A percentile compares a stretch with the other conserved stretches of the same genome.
Conservation (phyloP, 2,797 vertebrate species). For the Ptychobarbus kaznakovi region DNA sequence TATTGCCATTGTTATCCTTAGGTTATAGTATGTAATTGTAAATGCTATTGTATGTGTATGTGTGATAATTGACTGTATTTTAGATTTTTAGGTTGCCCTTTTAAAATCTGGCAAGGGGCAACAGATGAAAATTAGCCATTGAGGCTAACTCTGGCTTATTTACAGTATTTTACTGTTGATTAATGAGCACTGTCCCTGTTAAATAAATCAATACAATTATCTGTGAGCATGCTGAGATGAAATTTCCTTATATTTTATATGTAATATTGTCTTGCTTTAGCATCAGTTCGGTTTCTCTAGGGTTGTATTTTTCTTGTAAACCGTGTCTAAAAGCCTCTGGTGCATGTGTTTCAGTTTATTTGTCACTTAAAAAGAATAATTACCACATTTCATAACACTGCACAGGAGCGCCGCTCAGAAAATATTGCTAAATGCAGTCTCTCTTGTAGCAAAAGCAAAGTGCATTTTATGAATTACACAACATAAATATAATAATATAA, state of each 20-base stretch:
- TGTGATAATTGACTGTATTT: too few species aligned
- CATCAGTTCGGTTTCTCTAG: constrained; percentile 9
- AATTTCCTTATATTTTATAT: constrained; percentile 20
- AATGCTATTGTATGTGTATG: too few species aligned
- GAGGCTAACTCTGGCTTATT: too few species aligned
- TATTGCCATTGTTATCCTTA: too few species aligned
- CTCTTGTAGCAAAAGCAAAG: not conserved
- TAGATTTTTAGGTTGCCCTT: too few species aligned
- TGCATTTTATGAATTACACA: not conserved
- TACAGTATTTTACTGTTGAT: too few species aligned
- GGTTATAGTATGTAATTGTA: too few species aligned
- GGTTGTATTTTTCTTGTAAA: constrained; percentile 19
- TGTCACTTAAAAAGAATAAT: constrained; percentile 16
- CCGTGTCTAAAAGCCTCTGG: constrained; percentile 19
- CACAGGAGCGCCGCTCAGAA: not conserved
- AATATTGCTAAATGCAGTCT: not conserved
- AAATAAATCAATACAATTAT: not conserved
- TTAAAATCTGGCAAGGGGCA: too few species aligned
- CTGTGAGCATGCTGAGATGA: not conserved
- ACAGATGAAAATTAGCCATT: too few species aligned
- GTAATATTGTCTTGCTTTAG: constrained; percentile 20
- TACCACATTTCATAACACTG: not conserved
- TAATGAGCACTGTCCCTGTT: too few species aligned
- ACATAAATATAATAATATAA: not conserved
- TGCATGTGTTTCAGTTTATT: constrained; percentile 4